These are phyloP conservation scores for Momotus momota DNA, from an alignment of 2,797 vertebrate genomes.

Conservation along the genomic window DNA sequence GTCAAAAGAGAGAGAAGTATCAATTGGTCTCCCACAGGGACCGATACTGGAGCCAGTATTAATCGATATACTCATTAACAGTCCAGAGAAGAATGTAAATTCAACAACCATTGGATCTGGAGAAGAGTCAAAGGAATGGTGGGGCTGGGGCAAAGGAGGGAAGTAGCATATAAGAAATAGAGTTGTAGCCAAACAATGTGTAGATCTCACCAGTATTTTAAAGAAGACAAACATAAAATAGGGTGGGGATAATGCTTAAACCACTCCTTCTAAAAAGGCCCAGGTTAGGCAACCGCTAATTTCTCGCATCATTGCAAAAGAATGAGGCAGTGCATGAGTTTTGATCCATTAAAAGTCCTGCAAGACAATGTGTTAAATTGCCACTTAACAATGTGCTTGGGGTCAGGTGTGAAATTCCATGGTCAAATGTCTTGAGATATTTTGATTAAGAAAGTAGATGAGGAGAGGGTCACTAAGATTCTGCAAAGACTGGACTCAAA, in stretches of 20 bases:
- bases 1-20: conserved; percentile 70
- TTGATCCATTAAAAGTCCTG: not conserved
- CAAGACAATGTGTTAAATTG: not conserved
- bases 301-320: not conserved
- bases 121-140: conserved; percentile 34
- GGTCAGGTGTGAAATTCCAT: not conserved
- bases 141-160: not conserved
- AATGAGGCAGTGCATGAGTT: not conserved
- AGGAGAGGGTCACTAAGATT: not conserved
- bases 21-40: conserved; percentile 68
- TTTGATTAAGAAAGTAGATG: conserved; percentile 12
- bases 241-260: not conserved
- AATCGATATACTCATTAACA: conserved; percentile 75
- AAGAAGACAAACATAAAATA: not conserved
- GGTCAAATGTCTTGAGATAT: not conserved
- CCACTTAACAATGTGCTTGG: not conserved
- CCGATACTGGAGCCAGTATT: conserved; percentile 34
- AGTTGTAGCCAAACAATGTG: not conserved
- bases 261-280: not conserved
- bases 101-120: conserved; percentile 32
- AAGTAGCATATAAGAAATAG: not conserved
- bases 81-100: conserved; percentile 66
- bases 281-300: not conserved
- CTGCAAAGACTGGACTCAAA: not conserved
- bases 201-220: not conserved